Percentiles rank a stretch among this genome's conserved stretches.
Conservation (phyloP, 2,797 vertebrate species). For the Pelodytes ibericus region DNA sequence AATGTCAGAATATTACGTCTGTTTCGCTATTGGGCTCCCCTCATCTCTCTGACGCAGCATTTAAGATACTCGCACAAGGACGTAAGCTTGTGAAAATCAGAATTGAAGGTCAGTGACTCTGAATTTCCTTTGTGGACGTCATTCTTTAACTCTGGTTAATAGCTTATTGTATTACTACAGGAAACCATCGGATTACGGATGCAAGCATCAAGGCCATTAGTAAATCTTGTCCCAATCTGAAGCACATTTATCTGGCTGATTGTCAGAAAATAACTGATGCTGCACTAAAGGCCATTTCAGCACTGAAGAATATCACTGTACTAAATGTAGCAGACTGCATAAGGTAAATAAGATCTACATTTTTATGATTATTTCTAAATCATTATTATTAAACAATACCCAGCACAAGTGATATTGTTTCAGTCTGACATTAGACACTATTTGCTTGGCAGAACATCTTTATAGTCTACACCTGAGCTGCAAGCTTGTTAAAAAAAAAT, state of each 20-base stretch:
- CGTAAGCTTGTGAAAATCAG: slow-evolving; percentile 72
- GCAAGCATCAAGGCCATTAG: slow-evolving; percentile 74
- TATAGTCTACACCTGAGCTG: too few relatives aligned
- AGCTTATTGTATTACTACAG: slow-evolving; percentile 57
- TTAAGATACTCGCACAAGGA: slow-evolving; percentile 71
- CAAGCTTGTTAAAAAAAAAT: too few relatives aligned
- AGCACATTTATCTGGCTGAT: slow-evolving; percentile 70
- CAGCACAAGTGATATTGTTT: too few relatives aligned
- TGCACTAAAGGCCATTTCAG: slow-evolving; percentile 71
- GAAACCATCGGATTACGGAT: slow-evolving; percentile 78
- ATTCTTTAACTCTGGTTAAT: background rate
- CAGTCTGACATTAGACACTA: too few relatives aligned
- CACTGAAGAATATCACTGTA: slow-evolving; percentile 69
- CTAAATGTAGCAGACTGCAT: slow-evolving; percentile 77
- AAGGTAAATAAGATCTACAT: too few relatives aligned
- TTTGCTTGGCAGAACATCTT: too few relatives aligned
- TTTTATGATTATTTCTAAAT: too few relatives aligned
- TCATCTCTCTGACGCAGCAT: slow-evolving; percentile 74
- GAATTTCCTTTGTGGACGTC: background rate
- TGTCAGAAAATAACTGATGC: slow-evolving; percentile 77
- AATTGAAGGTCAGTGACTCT: slow-evolving; percentile 70
- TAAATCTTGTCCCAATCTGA: slow-evolving; percentile 71
- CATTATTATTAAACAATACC: too few relatives aligned
- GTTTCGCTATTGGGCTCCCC: slow-evolving; percentile 75
- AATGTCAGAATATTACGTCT: slow-evolving; percentile 69